Conservation (phyloP, 2,888 invertebrate species). For the Ligdia adustata region DNA sequence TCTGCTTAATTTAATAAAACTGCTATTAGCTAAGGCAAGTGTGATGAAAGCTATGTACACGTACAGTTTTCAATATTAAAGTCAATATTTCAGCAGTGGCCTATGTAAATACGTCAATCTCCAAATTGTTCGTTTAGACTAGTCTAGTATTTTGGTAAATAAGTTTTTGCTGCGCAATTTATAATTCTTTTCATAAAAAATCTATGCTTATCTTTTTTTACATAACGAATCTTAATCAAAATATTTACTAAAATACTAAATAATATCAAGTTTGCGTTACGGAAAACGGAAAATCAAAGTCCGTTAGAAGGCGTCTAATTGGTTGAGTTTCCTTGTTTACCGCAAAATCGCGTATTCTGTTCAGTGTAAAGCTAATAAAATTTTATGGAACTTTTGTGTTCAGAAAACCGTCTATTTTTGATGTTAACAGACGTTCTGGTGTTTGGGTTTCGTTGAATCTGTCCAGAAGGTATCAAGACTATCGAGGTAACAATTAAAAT, state of each 20-base stretch:
- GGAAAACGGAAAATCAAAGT: no score
- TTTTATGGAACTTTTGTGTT: constrained; percentile 26
- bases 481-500: constrained; percentile 67
- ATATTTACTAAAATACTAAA: no score
- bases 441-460: constrained; percentile 50
- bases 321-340: constrained; percentile 8
- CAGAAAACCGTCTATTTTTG: constrained; percentile 54
- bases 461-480: constrained; percentile 59
- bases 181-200: no score
- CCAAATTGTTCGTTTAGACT: no score
- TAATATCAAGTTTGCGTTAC: no score
- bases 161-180: no score
- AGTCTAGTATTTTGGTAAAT: no score
- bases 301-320: constrained; percentile 7
- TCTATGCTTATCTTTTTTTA: no score
- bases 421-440: constrained; percentile 39
- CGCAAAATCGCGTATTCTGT: constrained; percentile 4
- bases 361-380: constrained; percentile 21
- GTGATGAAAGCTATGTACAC: constrained; percentile 34
- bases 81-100: constrained; percentile 1
- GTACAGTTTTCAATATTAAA: constrained; percentile 6
- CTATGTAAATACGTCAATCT: neutral
- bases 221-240: no score
- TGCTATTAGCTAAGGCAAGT: constrained; percentile 34
- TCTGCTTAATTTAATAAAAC: constrained; percentile 9